Evolutionary conservation across 2,797 vertebrate genomes (phyloP).

Genomic region (Enteromius unitaeniatus): DNA sequence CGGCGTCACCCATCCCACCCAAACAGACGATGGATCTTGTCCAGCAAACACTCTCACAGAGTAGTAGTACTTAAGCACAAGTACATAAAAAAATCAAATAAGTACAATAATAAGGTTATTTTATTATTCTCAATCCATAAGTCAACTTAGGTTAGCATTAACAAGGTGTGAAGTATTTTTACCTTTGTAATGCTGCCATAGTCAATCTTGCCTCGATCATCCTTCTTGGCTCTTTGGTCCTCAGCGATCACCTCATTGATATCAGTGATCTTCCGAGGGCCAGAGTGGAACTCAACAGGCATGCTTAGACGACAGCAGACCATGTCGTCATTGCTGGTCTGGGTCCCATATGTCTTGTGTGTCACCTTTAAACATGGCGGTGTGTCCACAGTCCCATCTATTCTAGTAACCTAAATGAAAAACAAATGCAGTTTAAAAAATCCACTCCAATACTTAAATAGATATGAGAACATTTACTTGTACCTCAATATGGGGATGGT

Average conservation of each 20-base stretch:
- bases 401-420: slow-evolving; percentile 86
- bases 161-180: slow-evolving; percentile 32
- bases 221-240: slow-evolving; percentile 61
- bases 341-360: slow-evolving; percentile 96
- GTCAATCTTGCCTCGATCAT: slow-evolving; percentile 75
- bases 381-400: slow-evolving; percentile 92
- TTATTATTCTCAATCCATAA: background rate
- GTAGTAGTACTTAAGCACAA: slow-evolving; percentile 84
- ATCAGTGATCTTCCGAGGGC: slow-evolving; percentile 58
- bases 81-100: slow-evolving; percentile 21
- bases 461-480: background rate
- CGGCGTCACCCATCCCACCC: slow-evolving; percentile 98
- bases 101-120: background rate
- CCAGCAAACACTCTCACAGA: slow-evolving; percentile 94
- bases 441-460: background rate
- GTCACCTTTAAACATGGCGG: slow-evolving; percentile 96
- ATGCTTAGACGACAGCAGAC: slow-evolving; percentile 94
- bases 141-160: background rate
- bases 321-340: slow-evolving; percentile 93
- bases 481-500: slow-evolving; percentile 92
- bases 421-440: background rate
- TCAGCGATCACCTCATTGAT: slow-evolving; percentile 52
- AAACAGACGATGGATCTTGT: slow-evolving; percentile 92
- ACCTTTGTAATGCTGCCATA: slow-evolving; percentile 80
- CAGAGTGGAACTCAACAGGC: slow-evolving; percentile 90